Evolutionary conservation across 2,797 vertebrate species (phyloP).

Genomic region (Gouania willdenowi): DNA sequence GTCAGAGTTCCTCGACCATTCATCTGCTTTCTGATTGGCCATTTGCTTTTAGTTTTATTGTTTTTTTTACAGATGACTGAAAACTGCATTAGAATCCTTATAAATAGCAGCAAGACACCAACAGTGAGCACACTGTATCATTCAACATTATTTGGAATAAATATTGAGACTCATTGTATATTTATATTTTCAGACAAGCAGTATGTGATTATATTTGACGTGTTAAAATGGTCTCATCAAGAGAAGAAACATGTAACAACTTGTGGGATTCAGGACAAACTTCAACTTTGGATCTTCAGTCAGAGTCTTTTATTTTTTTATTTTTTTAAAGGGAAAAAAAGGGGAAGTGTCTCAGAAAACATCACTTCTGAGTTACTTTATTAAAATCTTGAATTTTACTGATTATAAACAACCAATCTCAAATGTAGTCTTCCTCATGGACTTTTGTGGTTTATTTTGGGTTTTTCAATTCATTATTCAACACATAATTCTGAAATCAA

Average conservation of each 20-base stretch:
- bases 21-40: neutral
- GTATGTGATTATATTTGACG: neutral
- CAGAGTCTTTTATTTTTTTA: neutral
- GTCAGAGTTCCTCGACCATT: neutral
- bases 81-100: neutral
- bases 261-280: neutral
- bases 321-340: too few relatives aligned
- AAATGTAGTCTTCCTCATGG: too few relatives aligned
- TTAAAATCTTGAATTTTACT: too few relatives aligned
- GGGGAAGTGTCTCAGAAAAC: too few relatives aligned
- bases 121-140: neutral
- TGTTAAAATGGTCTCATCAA: conserved; percentile 13
- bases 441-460: too few relatives aligned
- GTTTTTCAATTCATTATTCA: too few relatives aligned
- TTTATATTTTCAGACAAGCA: neutral
- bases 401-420: too few relatives aligned
- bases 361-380: too few relatives aligned
- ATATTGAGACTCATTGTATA: neutral
- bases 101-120: neutral
- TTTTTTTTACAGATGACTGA: conserved; percentile 4
- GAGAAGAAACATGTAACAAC: neutral
- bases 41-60: too few relatives aligned
- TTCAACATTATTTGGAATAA: neutral
- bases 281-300: neutral
- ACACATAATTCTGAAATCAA: too few relatives aligned